Evolutionary conservation across 1,140 invertebrate species (phyloP), one percentile per base, ranked within the genome.

Genomic region (Battus philenor): DNA sequence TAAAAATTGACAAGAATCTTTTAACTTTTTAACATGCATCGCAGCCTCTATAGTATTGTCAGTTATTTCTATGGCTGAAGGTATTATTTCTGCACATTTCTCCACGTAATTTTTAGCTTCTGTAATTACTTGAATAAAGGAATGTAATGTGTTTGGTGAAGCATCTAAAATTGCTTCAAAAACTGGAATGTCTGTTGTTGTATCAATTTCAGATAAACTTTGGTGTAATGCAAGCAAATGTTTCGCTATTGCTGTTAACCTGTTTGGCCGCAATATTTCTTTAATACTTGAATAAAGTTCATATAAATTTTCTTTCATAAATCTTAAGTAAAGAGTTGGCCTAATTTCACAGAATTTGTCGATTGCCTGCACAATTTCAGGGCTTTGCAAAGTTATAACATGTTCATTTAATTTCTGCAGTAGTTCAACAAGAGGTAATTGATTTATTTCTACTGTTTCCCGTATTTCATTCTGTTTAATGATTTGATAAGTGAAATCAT

Each of bases 181-280:
- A 50, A 69, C 56, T 58, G 69, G 65, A 67, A 80, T 73, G 57
- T 72, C 72, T 11, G 8, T 22, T 47, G 46, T 64, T 26, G 52
- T 50, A 49, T 81, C 68, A 50, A 84, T 50, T 22, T 67, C 54
- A 31, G 65, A 67, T 48, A 87, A 58, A 56, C 64, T 54, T 52
- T 75, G 57, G 9, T 83, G 64, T 5, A 86, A 51, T 46, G 86
- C 77, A 49, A 83, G 63, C 39, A 88, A 64, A 5, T 85, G 74
- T 33, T 86, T 67, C 2, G 85, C 87, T 22, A 86, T 68, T 10
- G 72, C 67, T 44, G 77, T 59, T 1, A 81, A 52, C 47, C 72
- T 47, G 8, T 75, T 29, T 11, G 74, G 63, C 39, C 73, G 70
- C 44, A 83, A 52, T 33, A 85, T 68, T 13, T 65, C 55, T 61